Conservation (phyloP, 2,113 vertebrate species). For the Vanacampus margaritifer region DNA sequence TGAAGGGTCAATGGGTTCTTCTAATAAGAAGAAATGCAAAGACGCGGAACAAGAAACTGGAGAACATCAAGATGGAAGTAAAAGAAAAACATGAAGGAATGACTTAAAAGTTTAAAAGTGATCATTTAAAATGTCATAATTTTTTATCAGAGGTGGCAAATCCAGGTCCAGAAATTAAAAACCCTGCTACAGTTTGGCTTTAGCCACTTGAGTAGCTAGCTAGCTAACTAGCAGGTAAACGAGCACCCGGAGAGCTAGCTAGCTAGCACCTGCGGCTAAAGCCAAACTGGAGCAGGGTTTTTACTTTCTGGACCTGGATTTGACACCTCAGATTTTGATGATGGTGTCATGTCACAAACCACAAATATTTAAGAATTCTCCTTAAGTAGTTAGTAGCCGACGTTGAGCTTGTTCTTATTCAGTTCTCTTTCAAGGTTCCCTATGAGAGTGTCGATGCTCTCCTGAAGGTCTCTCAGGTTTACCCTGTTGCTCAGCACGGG, state of each 20-base stretch:
- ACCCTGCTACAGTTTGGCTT: no score
- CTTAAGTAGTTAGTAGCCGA: slow-evolving; percentile 73
- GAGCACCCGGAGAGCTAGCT: no score
- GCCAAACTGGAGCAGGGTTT: no score
- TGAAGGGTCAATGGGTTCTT: slow-evolving; percentile 74
- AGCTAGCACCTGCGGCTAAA: no score
- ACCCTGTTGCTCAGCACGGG: slow-evolving; percentile 78
- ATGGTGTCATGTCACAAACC: slow-evolving; percentile 1
- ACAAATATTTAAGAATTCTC: not conserved
- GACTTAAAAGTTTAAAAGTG: slow-evolving; percentile 48
- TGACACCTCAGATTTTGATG: no score
- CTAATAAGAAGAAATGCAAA: slow-evolving; percentile 77
- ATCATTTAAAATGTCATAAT: slow-evolving; percentile 8
- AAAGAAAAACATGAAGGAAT: slow-evolving; percentile 53
- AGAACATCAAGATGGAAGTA: slow-evolving; percentile 37
- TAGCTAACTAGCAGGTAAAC: no score
- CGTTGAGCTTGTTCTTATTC: slow-evolving; percentile 91
- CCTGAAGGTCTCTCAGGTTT: slow-evolving; percentile 93
- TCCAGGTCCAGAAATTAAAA: no score
- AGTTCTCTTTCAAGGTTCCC: slow-evolving; percentile 96
- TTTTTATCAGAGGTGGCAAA: no score
- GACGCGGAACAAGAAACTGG: slow-evolving; percentile 48
- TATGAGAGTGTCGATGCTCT: slow-evolving; percentile 95
- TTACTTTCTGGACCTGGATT: no score
- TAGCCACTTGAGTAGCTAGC: no score